Percentiles rank a stretch among this genome's conserved stretches.
These are phyloP conservation scores for Haemorhous mexicanus DNA, from an alignment of 2,113 vertebrate species.

Conservation along the genomic window DNA sequence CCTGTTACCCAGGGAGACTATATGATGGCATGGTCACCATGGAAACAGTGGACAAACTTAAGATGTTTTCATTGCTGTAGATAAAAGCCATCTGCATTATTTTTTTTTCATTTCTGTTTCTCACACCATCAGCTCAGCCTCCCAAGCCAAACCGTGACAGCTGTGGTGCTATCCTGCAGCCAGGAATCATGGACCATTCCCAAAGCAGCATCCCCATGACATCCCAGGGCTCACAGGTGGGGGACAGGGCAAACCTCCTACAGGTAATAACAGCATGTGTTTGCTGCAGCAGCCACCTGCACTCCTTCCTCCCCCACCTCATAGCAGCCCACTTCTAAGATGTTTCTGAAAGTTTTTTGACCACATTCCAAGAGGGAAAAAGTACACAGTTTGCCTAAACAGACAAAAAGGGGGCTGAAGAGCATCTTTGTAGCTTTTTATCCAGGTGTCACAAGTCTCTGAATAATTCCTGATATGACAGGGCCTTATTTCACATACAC, in stretches of 20 bases:
- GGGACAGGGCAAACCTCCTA: not conserved
- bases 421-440: not conserved
- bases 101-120: conserved; percentile 34
- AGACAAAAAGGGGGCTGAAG: not conserved
- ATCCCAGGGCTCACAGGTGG: not conserved
- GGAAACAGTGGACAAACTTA: conserved; percentile 62
- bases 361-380: not conserved
- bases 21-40: conserved; percentile 58
- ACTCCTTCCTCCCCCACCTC: not conserved
- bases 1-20: conserved; percentile 61
- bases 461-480: not conserved
- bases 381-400: not conserved
- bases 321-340: not conserved
- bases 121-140: not conserved
- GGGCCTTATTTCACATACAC: not conserved
- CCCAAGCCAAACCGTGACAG: conserved; percentile 9
- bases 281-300: not conserved
- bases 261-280: not conserved
- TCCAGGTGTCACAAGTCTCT: not conserved
- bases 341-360: not conserved
- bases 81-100: conserved; percentile 52
- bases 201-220: rapidly evolving
- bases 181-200: not conserved
- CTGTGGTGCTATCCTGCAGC: not conserved
- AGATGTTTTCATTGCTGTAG: conserved; percentile 52